These are phyloP conservation scores for Hucho hucho DNA, from an alignment of 2,113 vertebrate genomes.

Conservation along the genomic window DNA sequence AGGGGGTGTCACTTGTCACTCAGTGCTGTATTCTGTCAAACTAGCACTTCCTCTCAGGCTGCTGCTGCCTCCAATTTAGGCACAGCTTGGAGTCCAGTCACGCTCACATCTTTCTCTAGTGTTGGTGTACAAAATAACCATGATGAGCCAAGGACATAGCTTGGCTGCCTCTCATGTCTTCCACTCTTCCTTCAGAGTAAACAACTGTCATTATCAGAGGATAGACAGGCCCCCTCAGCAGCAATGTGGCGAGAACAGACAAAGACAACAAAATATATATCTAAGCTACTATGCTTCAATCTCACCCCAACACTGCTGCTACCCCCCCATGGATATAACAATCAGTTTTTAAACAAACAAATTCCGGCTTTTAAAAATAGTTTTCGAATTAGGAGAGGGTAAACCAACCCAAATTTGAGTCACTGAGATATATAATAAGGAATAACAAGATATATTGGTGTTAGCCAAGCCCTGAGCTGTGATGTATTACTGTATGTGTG, in stretches of 20 bases:
- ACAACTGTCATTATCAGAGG: background rate
- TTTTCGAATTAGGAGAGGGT: conserved; percentile 9
- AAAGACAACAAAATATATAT: background rate
- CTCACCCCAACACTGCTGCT: background rate
- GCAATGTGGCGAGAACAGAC: background rate
- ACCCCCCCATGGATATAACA: conserved; percentile 8
- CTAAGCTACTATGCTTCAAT: background rate
- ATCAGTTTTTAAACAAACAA: conserved; percentile 12
- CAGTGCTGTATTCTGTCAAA: background rate
- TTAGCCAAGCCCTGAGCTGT: conserved; percentile 63
- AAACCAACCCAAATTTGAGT: conserved; percentile 2
- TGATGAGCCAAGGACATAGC: background rate
- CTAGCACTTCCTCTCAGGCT: background rate
- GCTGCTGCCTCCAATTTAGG: no score
- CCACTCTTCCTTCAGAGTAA: conserved; percentile 4
- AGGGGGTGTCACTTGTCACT: background rate
- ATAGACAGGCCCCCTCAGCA: no score
- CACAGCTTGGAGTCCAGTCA: conserved; percentile 27
- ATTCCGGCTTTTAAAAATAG: conserved; percentile 9
- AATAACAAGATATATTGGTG: conserved; percentile 25
- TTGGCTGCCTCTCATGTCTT: background rate
- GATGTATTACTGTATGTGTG: conserved; percentile 4
- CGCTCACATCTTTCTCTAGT: conserved; percentile 1
- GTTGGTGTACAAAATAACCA: background rate
- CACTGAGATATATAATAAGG: conserved; percentile 26